A percentile compares a stretch with the other conserved stretches of the same genome.
Conservation (phyloP, 2,888 invertebrate species). For the Ormyrus rosae region DNA sequence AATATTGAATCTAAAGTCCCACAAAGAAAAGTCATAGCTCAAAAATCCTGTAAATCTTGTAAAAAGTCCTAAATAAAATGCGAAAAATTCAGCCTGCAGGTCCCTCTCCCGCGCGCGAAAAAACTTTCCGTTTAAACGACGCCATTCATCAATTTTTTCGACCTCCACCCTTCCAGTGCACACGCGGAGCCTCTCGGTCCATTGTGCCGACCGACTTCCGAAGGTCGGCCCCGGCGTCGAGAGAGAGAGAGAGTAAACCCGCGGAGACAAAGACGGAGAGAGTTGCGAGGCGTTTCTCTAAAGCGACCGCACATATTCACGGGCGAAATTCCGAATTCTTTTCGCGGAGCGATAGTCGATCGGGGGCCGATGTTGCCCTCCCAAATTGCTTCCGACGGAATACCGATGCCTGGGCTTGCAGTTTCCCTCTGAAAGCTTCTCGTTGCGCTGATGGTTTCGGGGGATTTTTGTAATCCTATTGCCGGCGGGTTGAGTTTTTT, state of each 20-base stretch:
- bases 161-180: background rate
- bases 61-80: too few relatives aligned
- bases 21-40: too few relatives aligned
- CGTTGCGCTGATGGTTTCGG: too few relatives aligned
- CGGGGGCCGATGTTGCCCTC: background rate
- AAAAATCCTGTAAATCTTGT: too few relatives aligned
- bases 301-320: background rate
- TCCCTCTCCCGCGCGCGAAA: background rate
- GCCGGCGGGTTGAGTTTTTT: too few relatives aligned
- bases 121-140: background rate
- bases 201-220: background rate
- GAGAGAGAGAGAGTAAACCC: background rate
- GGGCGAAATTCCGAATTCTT: constrained; percentile 29
- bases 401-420: background rate
- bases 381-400: constrained; percentile 38
- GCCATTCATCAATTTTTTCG: constrained; percentile 31
- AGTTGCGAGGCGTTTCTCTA: background rate
- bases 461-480: too few relatives aligned
- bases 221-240: background rate
- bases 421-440: too few relatives aligned
- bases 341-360: background rate
- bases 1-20: too few relatives aligned
- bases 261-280: constrained; percentile 19
- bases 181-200: background rate
- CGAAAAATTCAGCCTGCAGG: too few relatives aligned